Evolutionary conservation across 2,113 vertebrate genomes (phyloP), one percentile per base, ranked within the genome.

Genomic region (Tor tambroides): DNA sequence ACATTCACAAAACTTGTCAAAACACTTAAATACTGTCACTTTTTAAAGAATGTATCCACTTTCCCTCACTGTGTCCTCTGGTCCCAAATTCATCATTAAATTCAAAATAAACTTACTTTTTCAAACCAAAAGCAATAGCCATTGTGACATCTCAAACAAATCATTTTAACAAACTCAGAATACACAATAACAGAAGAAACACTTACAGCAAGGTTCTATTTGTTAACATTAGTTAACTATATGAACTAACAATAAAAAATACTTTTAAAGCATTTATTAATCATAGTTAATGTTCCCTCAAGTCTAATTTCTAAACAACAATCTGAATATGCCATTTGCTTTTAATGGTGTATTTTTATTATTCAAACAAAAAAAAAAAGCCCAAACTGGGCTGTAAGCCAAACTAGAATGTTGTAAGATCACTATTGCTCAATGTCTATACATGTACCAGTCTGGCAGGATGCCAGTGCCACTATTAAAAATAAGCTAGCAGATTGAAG

Each of bases 41-140:
- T 83, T 88, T 63, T 76, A 88, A 88, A 91, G 26, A 80, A 26
- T 6, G 12, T 46, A 35, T 81, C 26, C 28, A 46, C 1, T n/a
- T 56, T 35, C 19, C n/a, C 3, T 85, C 43, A 23, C 61, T 82
- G 1, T 32, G 3, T n/a, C 46, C 21, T 80, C 65, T 75, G 77
- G 69, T 85, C 56, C 65, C 28, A 38, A 54, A 19, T 61, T 30
- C 76, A 59, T 43, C 12, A 26, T 35, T 30, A 38, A 85, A 61
- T 21, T 10, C 26, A 41, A 46, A 19, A 43, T 69, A 38, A 78
- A 61, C 30, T 6, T 61, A 26, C 28, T 28, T 84, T 43, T 38
- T 67, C 43, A 35, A 84, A 46, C 19, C 65, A 35, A 35, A 51
- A 76, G 8, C 49, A 77, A 30, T 30, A 77, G 7, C 17, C 17